These are phyloP conservation scores for Scomberomorus guttatus DNA, from an alignment of 2,797 vertebrate genomes.

Conservation along the genomic window DNA sequence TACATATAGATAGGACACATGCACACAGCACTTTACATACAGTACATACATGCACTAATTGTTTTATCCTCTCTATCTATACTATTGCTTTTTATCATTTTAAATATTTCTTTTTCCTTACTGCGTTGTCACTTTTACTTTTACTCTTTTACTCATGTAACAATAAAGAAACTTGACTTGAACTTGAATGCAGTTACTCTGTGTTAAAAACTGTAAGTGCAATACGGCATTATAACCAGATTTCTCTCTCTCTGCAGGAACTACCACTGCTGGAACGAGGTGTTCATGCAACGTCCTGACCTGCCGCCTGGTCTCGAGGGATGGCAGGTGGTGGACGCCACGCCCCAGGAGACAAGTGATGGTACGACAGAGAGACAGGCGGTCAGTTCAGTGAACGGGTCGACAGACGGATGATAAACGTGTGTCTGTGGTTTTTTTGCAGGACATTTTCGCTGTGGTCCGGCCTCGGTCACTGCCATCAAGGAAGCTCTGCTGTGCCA, in stretches of 20 bases:
- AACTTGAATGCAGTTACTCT: too few relatives aligned
- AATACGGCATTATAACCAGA: too few relatives aligned
- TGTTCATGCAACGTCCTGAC: conserved; percentile 86
- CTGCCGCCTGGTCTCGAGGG: conserved; percentile 87
- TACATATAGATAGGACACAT: too few relatives aligned
- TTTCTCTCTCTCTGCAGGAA: conserved; percentile 85
- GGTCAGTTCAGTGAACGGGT: conserved; percentile 78
- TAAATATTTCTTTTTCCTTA: too few relatives aligned
- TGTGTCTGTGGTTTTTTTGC: neutral
- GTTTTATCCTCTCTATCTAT: too few relatives aligned
- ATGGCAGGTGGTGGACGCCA: conserved; percentile 94
- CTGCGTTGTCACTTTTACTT: too few relatives aligned
- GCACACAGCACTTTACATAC: too few relatives aligned
- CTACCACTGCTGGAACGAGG: conserved; percentile 97
- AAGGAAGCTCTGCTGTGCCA: conserved; percentile 88
- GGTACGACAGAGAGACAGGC: conserved; percentile 78
- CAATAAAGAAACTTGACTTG: too few relatives aligned
- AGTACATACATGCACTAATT: too few relatives aligned
- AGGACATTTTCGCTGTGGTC: conserved; percentile 92
- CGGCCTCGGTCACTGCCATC: conserved; percentile 89
- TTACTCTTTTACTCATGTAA: too few relatives aligned
- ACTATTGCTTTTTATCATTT: too few relatives aligned
- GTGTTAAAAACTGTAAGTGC: too few relatives aligned
- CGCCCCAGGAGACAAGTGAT: conserved; percentile 96
- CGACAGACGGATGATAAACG: neutral